These are phyloP conservation scores for Dendrolimus pini DNA, from an alignment of 2,888 invertebrate genomes.

Conservation along the genomic window DNA sequence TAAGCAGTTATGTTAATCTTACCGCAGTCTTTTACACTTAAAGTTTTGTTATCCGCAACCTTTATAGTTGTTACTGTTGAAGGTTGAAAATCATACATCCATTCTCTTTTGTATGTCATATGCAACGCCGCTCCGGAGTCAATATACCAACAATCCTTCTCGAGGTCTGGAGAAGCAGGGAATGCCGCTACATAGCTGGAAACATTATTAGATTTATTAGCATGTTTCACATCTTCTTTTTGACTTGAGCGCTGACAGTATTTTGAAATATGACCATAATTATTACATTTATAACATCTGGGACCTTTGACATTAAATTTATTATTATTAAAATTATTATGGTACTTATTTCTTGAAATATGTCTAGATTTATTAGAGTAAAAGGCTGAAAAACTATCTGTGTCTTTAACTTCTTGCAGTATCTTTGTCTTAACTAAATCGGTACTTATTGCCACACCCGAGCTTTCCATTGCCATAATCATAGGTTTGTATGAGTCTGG, in stretches of 20 bases:
- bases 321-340: neutral
- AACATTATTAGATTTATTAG: neutral
- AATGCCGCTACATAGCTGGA: neutral
- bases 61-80: slow-evolving; percentile 2
- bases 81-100: slow-evolving; percentile 4
- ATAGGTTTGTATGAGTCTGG: slow-evolving; percentile 5
- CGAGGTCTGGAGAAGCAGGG: neutral
- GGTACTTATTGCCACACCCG: slow-evolving; percentile 3
- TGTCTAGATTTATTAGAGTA: neutral
- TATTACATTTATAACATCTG: slow-evolving; percentile 3
- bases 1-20: neutral
- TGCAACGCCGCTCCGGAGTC: slow-evolving; percentile 19
- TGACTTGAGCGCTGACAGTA: slow-evolving; percentile 1
- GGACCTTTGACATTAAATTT: slow-evolving; percentile 2
- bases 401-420: slow-evolving; percentile 2
- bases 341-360: no score
- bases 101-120: slow-evolving; percentile 11
- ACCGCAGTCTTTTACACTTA: slow-evolving; percentile 1
- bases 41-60: slow-evolving; percentile 4
- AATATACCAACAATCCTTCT: slow-evolving; percentile 24
- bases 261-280: slow-evolving; percentile 3
- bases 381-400: slow-evolving; percentile 1
- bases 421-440: slow-evolving; percentile 5
- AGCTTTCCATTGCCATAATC: slow-evolving; percentile 6
- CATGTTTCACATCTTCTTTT: neutral